Percentiles rank a stretch among this genome's conserved stretches.
Conservation (phyloP, 2,113 vertebrate genomes). For the Corvus hawaiiensis region DNA sequence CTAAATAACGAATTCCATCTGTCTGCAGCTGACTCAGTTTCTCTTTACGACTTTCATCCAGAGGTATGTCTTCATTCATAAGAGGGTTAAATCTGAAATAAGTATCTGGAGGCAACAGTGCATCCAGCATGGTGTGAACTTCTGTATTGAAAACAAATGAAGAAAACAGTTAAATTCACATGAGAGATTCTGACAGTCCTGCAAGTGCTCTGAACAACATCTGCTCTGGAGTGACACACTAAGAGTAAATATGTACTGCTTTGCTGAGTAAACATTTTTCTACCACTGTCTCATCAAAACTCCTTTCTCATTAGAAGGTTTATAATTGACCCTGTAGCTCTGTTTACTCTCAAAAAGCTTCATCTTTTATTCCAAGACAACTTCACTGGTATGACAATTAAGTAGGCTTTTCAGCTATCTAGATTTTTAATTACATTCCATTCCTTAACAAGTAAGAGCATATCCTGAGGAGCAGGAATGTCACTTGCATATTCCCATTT, state of each 20-base stretch:
- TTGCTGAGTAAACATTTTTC: not conserved
- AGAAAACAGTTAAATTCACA: not conserved
- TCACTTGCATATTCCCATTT: not conserved
- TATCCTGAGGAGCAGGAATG: not conserved
- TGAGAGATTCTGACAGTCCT: not conserved
- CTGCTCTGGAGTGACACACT: not conserved
- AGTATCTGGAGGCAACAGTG: conserved; percentile 84
- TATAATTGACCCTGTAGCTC: not conserved
- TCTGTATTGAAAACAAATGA: conserved; percentile 73
- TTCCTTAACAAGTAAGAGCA: not conserved
- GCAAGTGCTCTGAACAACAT: not conserved
- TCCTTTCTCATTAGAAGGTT: not conserved
- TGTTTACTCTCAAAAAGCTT: not conserved
- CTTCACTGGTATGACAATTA: not conserved
- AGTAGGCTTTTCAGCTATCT: not conserved
- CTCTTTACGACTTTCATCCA: conserved; percentile 93
- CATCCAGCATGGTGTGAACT: conserved; percentile 92
- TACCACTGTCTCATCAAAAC: not conserved
- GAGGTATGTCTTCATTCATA: conserved; percentile 86
- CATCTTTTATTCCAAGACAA: not conserved
- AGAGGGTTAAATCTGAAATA: conserved; percentile 97
- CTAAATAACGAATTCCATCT: conserved; percentile 85
- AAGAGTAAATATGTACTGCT: not conserved
- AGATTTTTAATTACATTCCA: not conserved
- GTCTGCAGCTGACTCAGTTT: conserved; percentile 85